Evolutionary conservation across 2,113 vertebrate genomes (phyloP), one percentile per base, ranked within the genome.

Genomic region (Pogonocichla stellata): DNA sequence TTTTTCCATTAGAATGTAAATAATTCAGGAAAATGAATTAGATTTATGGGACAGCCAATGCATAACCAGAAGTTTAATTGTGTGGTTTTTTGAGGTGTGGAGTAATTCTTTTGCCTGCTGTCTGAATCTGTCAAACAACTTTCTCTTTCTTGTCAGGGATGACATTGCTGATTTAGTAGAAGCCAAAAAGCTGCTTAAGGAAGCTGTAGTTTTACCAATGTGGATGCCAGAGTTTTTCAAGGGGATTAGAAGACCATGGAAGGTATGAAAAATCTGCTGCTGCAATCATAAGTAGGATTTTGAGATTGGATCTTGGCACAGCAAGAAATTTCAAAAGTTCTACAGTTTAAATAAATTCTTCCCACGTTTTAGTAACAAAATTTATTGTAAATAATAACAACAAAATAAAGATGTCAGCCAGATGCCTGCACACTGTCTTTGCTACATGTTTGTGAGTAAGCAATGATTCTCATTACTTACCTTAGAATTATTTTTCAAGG

Each of bases 221-320:
- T 99, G 99, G 99, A 99, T 99, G 99, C 99, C 99, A 7, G 99
- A 99, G 33, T 99, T 99, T 96, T 99, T 99, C 97, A 99, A 99
- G 96, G 99, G 99, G 96, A 99, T 99, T 94, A 98, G 99, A 82
- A 98, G 99, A 95, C 99, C 99, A 0, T 99, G 99, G 99, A 99
- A 99, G 98, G 99, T 99, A 98, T 95, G 97, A 65, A 79, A 79
- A 80, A 64, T 78, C 31, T 84, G 6, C 19, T 73, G 6, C 19
- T 77, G 22, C 12, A 12, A 50, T 93, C 33, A 8, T 62, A 67
- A 94, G 20, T 90, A 77, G 48, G 54, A 78, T 89, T 96, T 80
- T 91, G 78, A 91, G 53, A 81, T 54, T 67, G 36, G 20, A 69
- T 80, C 29, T 89, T 89, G 72, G 5, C 12, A 14, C 38, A 86